Base-by-base conservation (phyloP, 1,140 invertebrate species). In the Aphis gossypii region DNA sequence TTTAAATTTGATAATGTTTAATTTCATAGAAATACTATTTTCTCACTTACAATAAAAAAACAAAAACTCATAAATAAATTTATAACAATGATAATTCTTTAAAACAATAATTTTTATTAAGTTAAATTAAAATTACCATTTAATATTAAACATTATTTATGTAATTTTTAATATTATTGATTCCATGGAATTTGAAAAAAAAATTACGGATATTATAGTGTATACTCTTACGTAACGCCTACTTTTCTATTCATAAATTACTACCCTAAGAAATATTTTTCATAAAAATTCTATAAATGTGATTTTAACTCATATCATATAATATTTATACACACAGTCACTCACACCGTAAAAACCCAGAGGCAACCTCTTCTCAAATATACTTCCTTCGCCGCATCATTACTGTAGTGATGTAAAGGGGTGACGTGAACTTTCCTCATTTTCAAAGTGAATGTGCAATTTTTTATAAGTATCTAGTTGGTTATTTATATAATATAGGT, bases 381-480 rank as follows among this genome's bases (percentile, higher is more conserved):
- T 35, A 76, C 14, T 76, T 76, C 30, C 60, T 76, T 76, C 60
- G 60, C 60, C 60, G 60, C 60, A 6, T 76, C 60, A 76, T 76
- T 76, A 76, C 30, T 35, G 60, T n/a, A 76, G 30, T 35, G 60
- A 68, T 68, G 60, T 76, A 35, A 76, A 76, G 30, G 30, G 60
- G 30, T 76, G n/a, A 76, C 60, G 4, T 76, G 60, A n/a, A n/a
- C 14, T 76, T 76, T 76, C 14, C 60, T 76, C 60, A 76, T 76
- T 76, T 76, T 76, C 60, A n/a, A 76, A 76, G 60, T n/a, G 60
- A 76, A n/a, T 76, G 60, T 76, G 30, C 30, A 76, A 76, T n/a
- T 76, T 76, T 76, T 76, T 76, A 18, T 76, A 76, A 76, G 60
- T 76, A 76, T 76, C 60, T 76, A 76, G 60, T 76, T 76, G 60